These are phyloP conservation scores for Aromia moschata DNA, from an alignment of 2,888 invertebrate species.

Conservation along the genomic window DNA sequence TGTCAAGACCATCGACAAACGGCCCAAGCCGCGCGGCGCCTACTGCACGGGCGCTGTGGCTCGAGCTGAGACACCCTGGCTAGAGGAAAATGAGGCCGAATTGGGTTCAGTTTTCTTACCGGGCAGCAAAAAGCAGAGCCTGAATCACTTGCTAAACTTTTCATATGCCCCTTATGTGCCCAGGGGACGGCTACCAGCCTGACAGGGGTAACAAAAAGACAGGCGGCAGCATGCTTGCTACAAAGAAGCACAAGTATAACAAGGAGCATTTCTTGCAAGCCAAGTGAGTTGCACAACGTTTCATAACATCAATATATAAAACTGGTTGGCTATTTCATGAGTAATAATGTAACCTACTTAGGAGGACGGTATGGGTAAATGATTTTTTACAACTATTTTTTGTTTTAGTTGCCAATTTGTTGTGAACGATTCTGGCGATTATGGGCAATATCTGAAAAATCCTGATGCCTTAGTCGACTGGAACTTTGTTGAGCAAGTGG, in stretches of 20 bases:
- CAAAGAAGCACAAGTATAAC: constrained; percentile 78
- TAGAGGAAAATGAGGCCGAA: constrained; percentile 71
- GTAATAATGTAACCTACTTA: too few relatives aligned
- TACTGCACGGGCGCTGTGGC: constrained; percentile 64
- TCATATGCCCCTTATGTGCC: constrained; percentile 72
- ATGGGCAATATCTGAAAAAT: constrained; percentile 78
- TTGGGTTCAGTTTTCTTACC: constrained; percentile 83
- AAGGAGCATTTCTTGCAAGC: constrained; percentile 95
- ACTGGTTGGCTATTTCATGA: too few relatives aligned
- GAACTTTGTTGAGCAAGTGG: constrained; percentile 93
- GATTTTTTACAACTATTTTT: too few relatives aligned
- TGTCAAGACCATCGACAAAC: constrained; percentile 74
- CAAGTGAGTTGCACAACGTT: constrained; percentile 71
- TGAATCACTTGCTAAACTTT: constrained; percentile 94
- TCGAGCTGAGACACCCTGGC: constrained; percentile 79
- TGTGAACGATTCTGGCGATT: constrained; percentile 83
- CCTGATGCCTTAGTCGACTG: constrained; percentile 92
- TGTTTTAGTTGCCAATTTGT: constrained; percentile 91
- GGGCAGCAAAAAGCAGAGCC: constrained; percentile 90
- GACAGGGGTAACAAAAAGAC: constrained; percentile 36
- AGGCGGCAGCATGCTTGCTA: constrained; percentile 60
- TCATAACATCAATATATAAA: too few relatives aligned
- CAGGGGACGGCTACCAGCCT: constrained; percentile 43
- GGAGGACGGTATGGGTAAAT: too few relatives aligned
- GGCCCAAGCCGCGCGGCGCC: constrained; percentile 75